Percentiles rank a stretch among this genome's conserved stretches.
phyloP scores from a whole-genome alignment of 2,888 invertebrate species.

The Standfussiana lucernea region DNA sequence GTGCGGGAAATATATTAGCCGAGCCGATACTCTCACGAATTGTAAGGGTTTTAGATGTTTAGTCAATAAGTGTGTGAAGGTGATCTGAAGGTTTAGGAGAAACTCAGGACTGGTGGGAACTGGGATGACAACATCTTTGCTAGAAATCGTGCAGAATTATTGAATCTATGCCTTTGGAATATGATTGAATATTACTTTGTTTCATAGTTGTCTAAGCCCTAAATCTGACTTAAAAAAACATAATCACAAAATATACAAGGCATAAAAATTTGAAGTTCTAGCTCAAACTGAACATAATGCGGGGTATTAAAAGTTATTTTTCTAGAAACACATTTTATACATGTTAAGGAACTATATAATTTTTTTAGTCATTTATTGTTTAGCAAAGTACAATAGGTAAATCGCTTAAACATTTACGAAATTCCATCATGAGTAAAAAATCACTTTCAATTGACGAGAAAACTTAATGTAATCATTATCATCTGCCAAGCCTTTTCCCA shows the following conservation, averaged over 20 bases:
- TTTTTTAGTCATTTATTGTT: too few relatives aligned
- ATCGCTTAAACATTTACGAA: background rate
- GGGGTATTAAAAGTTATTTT: background rate
- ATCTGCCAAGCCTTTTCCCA: background rate
- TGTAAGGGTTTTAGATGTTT: conserved; percentile 13
- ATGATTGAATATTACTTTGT: background rate
- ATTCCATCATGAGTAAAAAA: background rate
- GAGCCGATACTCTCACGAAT: conserved; percentile 36
- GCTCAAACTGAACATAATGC: background rate
- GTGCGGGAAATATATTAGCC: conserved; percentile 55
- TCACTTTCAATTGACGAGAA: background rate
- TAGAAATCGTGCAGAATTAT: background rate
- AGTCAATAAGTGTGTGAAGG: conserved; percentile 7
- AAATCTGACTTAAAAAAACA: too few relatives aligned
- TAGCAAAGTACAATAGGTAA: background rate
- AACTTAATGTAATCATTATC: background rate
- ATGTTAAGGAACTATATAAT: background rate
- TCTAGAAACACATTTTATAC: background rate
- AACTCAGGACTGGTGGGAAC: background rate
- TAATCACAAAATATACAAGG: background rate
- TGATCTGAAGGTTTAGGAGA: background rate
- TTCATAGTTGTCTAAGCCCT: too few relatives aligned
- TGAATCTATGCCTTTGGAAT: background rate
- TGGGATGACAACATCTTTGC: too few relatives aligned
- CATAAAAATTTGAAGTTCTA: background rate